Evolutionary conservation across 2,888 invertebrate genomes (phyloP).

Genomic region (Sphecodes monilicornis): DNA sequence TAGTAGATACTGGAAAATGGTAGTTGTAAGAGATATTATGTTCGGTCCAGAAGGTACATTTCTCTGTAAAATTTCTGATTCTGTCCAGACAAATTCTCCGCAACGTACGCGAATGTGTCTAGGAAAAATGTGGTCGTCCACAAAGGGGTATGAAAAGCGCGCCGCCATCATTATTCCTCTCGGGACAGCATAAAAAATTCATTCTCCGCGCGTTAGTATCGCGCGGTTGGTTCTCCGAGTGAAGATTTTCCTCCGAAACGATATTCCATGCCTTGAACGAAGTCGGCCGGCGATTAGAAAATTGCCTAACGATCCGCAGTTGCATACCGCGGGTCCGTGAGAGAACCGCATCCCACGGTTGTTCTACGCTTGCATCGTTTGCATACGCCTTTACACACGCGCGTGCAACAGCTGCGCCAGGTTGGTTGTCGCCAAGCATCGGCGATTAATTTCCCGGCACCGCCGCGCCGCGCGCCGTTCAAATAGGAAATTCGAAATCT

Average conservation of each 20-base stretch:
- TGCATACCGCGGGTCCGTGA: not conserved
- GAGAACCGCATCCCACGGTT: constrained; percentile 19
- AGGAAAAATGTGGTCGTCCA: not conserved
- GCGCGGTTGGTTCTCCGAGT: not conserved
- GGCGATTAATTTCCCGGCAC: constrained; percentile 22
- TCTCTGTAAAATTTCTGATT: not conserved
- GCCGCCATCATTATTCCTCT: not conserved
- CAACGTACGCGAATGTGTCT: not conserved
- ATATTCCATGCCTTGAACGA: not conserved
- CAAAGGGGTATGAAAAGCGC: not conserved
- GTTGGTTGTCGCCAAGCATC: not conserved
- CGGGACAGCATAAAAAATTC: not conserved
- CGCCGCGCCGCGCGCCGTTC: not conserved
- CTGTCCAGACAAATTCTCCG: not conserved
- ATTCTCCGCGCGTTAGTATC: not conserved
- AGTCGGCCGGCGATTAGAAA: constrained; percentile 4
- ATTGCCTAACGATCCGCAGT: constrained; percentile 5
- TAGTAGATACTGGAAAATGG: not conserved
- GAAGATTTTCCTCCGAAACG: not conserved
- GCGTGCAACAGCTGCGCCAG: constrained; percentile 10
- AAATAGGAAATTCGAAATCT: constrained; percentile 54
- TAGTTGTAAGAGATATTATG: not conserved
- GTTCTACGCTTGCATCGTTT: constrained; percentile 3
- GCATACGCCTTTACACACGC: constrained; percentile 11
- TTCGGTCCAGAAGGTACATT: no score